Evolutionary conservation across 1,140 invertebrate species (phyloP), one percentile per base, ranked within the genome.

Genomic region (Cepaea nemoralis): DNA sequence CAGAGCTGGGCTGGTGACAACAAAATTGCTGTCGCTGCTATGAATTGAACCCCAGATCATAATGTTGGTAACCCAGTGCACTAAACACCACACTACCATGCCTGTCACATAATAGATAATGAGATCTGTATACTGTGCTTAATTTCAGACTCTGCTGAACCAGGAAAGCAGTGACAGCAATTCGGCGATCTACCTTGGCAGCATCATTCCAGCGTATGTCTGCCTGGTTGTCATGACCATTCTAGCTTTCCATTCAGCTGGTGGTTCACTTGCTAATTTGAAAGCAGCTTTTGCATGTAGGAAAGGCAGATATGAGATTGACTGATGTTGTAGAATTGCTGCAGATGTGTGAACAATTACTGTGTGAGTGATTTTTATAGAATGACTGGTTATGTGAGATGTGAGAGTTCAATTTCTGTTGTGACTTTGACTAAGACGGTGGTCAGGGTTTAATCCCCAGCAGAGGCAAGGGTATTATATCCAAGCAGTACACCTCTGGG

Each of bases 241-340:
- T 19, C 8, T 39, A n/a, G 67, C 73, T 37, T 81, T 76, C 55
- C 39, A 45, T 39, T 33, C 80, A 40, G 67, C 78, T 24, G 78
- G 73, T 3, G 80, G 50, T 3, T 16, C 40, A 66, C 39, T 48
- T 3, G 27, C 19, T 14, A 77, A 67, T 24, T 27, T 75, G 14
- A 59, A 39, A 59, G 31, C 24, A 37, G 70, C 35, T 22, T 50
- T 45, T 50, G 42, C 75, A 6, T 82, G 81, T 55, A 24, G 73
- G 19, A 79, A 74, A 75, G 40, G 73, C 24, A 59, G 76, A 63
- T 55, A 82, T 35, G 50, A 77, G 48, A 81, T 73, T 73, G 69
- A 81, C 14, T 55, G 59, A 80, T 19, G 24, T 59, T n/a, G 8
- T n/a, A 19, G 50, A 33, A 12, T 77, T 27, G 35, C 5, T 77